These are phyloP conservation scores for Salvelinus alpinus DNA, from an alignment of 2,113 vertebrate species.

Conservation along the genomic window DNA sequence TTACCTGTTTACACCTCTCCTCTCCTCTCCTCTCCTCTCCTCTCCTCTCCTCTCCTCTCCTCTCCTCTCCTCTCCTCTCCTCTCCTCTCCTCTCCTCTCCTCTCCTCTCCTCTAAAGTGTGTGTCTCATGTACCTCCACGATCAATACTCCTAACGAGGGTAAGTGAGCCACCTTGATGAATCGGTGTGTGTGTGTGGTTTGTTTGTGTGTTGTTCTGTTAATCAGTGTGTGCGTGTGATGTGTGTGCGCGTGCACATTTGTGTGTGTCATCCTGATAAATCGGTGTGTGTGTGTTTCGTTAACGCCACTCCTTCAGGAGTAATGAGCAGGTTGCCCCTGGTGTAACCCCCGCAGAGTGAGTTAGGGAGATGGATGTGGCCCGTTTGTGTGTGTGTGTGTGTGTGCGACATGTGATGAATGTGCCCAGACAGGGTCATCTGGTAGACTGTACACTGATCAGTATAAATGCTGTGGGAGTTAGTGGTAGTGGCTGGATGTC, in stretches of 20 bases:
- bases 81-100: not conserved
- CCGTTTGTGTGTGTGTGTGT: conserved; percentile 7
- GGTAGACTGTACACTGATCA: conserved; percentile 7
- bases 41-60: conserved; percentile 50
- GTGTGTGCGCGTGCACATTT: conserved; percentile 3
- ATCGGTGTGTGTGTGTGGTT: conserved; percentile 48
- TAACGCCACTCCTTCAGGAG: conserved; percentile 67
- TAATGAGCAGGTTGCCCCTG: conserved; percentile 72
- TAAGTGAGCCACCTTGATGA: conserved; percentile 65
- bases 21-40: conserved; percentile 33
- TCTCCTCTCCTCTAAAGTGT: not conserved
- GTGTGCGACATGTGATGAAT: not conserved
- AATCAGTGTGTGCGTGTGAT: conserved; percentile 48
- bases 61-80: not conserved
- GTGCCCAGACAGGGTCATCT: conserved; percentile 1
- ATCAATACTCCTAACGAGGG: conserved; percentile 67
- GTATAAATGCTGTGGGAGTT: not conserved
- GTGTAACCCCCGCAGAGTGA: conserved; percentile 58
- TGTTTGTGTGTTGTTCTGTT: conserved; percentile 37
- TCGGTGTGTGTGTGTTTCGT: conserved; percentile 48
- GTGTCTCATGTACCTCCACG: too few species aligned
- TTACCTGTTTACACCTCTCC: conserved; percentile 58
- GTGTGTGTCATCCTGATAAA: conserved; percentile 60
- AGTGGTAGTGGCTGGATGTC: conserved; percentile 10
- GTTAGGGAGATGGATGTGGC: conserved; percentile 50